Evolutionary conservation across 2,888 invertebrate species (phyloP).

Genomic region (Tricholauxania praeusta): DNA sequence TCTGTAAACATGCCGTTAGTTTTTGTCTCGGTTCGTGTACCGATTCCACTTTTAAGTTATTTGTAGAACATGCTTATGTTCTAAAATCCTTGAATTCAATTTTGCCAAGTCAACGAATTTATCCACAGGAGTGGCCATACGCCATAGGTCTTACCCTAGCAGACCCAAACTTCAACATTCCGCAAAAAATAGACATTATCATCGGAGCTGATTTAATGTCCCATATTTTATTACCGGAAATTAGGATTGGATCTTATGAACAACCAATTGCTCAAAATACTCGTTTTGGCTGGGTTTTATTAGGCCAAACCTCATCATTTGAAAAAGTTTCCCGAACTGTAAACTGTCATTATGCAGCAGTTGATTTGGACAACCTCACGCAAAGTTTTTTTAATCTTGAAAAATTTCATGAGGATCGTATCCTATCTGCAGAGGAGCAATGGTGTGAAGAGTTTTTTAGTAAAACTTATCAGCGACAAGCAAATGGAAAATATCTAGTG

Average conservation of each 20-base stretch:
- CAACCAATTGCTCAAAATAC: neutral
- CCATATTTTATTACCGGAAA: neutral
- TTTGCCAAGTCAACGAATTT: no score
- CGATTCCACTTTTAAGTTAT: neutral
- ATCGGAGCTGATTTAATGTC: neutral
- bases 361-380: conserved; percentile 24
- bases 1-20: neutral
- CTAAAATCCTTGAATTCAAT: neutral
- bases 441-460: conserved; percentile 41
- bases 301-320: no score
- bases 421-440: conserved; percentile 27
- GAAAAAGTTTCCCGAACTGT: neutral
- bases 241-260: neutral
- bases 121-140: no score
- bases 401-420: conserved; percentile 1
- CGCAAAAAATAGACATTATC: neutral
- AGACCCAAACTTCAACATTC: neutral
- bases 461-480: conserved; percentile 19
- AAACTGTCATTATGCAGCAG: conserved; percentile 10
- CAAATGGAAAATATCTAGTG: conserved; percentile 34
- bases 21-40: neutral
- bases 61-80: neutral
- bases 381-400: conserved; percentile 20
- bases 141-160: neutral
- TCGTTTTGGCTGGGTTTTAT: neutral